A percentile compares a stretch with the other conserved stretches of the same genome.
Evolutionary conservation across 2,113 vertebrate species (phyloP).

Genomic region (Malurus alboscapulatus): DNA sequence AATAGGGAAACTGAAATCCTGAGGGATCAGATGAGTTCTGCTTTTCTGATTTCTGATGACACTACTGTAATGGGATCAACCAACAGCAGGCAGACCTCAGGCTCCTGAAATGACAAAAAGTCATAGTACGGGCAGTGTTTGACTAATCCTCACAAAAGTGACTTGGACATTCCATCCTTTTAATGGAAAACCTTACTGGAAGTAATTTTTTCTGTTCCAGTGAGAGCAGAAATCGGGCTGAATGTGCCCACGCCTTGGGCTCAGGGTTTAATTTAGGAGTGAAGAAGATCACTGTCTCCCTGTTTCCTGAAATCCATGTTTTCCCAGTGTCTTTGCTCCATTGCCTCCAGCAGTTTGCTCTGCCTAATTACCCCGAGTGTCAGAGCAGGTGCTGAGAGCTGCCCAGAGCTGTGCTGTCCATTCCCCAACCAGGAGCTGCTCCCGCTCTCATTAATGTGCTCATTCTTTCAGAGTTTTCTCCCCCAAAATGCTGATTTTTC

Average conservation of each 20-base stretch:
- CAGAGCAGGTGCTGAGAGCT: not conserved
- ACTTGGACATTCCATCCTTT: not conserved
- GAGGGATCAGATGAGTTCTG: not conserved
- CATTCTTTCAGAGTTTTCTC: not conserved
- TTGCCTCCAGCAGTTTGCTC: not conserved
- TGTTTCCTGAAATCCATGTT: not conserved
- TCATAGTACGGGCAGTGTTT: not conserved
- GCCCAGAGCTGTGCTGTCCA: not conserved
- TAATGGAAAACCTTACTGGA: not conserved
- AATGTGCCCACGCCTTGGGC: not conserved
- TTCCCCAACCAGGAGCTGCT: not conserved
- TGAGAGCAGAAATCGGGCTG: not conserved
- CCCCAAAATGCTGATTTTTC: not conserved
- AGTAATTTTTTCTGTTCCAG: not conserved
- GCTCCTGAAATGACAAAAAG: not conserved
- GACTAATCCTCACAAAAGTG: not conserved
- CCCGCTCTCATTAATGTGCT: not conserved
- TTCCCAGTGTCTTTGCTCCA: not conserved
- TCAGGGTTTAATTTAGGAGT: not conserved
- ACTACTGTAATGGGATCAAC: not conserved
- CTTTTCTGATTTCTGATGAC: not conserved
- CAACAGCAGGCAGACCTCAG: not conserved
- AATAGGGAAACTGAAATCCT: no score
- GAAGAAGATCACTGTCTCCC: not conserved
- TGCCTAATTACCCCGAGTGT: not conserved